phyloP scores from a whole-genome alignment of 1,140 invertebrate genomes.

The Zaprionus vittiger region DNA sequence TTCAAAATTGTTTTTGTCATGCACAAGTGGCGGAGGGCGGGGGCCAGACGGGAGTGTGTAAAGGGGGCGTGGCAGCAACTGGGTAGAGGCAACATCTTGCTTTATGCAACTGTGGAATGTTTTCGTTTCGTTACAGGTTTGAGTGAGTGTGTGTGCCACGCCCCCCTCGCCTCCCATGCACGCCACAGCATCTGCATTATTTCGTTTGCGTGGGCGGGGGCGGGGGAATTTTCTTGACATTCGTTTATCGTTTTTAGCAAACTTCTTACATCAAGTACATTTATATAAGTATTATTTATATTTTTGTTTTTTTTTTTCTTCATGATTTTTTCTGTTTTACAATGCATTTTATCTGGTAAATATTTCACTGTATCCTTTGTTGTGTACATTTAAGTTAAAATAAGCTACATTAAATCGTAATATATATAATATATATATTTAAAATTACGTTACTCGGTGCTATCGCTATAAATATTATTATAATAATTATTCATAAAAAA shows the following conservation, averaged over 20 bases:
- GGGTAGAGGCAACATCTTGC: background rate
- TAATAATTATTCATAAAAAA: constrained; percentile 17
- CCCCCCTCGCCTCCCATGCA: constrained; percentile 1
- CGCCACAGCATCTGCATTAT: constrained; percentile 26
- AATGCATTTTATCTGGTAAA: constrained; percentile 35
- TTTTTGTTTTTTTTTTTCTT: constrained; percentile 34
- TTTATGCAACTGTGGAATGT: constrained; percentile 64
- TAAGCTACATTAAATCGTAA: constrained; percentile 76
- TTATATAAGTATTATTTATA: constrained; percentile 63
- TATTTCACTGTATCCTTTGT: constrained; percentile 46
- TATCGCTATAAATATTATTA: constrained; percentile 22
- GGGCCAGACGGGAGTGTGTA: too few relatives aligned
- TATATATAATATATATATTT: constrained; percentile 49
- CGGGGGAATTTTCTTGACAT: constrained; percentile 29
- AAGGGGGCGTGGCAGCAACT: background rate
- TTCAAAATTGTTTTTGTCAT: constrained; percentile 73
- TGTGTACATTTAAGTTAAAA: constrained; percentile 78
- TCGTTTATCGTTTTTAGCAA: constrained; percentile 71
- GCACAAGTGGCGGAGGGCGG: constrained; percentile 26
- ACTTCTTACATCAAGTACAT: constrained; percentile 80
- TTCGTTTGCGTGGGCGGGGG: constrained; percentile 13
- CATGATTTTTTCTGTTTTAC: constrained; percentile 11
- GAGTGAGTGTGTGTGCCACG: constrained; percentile 1
- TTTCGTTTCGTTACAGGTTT: constrained; percentile 10
- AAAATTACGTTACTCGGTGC: constrained; percentile 78